These are phyloP conservation scores for Trichonephila clavipes DNA, from an alignment of 1,140 invertebrate species.

Conservation along the genomic window DNA sequence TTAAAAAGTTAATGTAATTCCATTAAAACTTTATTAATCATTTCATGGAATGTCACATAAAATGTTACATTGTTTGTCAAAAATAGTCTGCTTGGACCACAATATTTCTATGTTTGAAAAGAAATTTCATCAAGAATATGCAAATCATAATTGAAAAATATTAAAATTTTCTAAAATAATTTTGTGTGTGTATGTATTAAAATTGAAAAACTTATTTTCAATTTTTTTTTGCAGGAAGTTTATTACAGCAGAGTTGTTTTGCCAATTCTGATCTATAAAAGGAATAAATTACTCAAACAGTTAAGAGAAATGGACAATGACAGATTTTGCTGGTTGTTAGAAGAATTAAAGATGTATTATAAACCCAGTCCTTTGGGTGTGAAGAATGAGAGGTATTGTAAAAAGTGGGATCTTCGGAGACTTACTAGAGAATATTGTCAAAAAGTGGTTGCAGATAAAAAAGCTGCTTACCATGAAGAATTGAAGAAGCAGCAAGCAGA, in stretches of 20 bases:
- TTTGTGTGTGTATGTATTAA: too few relatives aligned
- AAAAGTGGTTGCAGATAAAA: constrained; percentile 58
- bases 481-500: constrained; percentile 66
- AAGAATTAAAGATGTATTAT: constrained; percentile 63
- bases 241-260: not conserved
- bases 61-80: too few relatives aligned
- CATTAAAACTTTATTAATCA: too few relatives aligned
- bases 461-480: constrained; percentile 71
- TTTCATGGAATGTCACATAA: too few relatives aligned
- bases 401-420: constrained; percentile 71
- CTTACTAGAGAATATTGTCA: constrained; percentile 76
- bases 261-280: constrained; percentile 14
- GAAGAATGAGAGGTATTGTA: constrained; percentile 46
- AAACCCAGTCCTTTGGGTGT: constrained; percentile 43
- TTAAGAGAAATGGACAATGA: constrained; percentile 64
- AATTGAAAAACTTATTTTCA: too few relatives aligned
- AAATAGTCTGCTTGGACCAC: too few relatives aligned
- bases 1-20: too few relatives aligned
- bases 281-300: constrained; percentile 52
- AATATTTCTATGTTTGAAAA: too few relatives aligned
- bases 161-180: too few relatives aligned
- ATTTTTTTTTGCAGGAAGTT: constrained; percentile 10
- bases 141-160: too few relatives aligned
- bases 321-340: constrained; percentile 65
- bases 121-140: too few relatives aligned